A percentile compares a stretch with the other conserved stretches of the same genome.
Conservation (phyloP, 2,797 vertebrate species). For the Rhinogobio ventralis region DNA sequence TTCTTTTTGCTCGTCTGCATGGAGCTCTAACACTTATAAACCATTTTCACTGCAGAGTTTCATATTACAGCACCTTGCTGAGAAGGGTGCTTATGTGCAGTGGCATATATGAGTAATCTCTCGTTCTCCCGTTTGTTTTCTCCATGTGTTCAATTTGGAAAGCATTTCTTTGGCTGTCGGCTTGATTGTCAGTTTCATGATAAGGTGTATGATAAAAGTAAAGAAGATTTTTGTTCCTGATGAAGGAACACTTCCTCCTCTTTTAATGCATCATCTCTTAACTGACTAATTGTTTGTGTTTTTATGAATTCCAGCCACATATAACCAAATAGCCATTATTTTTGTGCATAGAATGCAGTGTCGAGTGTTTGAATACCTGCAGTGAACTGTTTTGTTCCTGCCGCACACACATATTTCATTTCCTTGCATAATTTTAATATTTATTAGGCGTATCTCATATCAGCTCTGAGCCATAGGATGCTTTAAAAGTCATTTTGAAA, state of each 20-base stretch:
- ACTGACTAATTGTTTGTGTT: neutral
- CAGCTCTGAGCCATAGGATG: neutral
- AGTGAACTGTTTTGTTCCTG: neutral
- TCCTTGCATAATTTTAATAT: slow-evolving; percentile 31
- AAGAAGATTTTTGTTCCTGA: neutral
- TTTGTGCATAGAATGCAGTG: neutral
- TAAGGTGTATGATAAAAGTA: neutral
- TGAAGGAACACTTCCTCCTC: neutral
- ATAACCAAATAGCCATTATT: neutral
- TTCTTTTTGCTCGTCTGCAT: slow-evolving; percentile 8
- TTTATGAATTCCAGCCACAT: neutral
- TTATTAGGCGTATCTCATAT: slow-evolving; percentile 4
- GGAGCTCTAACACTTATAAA: slow-evolving; percentile 19
- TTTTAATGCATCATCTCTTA: neutral
- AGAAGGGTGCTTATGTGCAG: slow-evolving; percentile 41
- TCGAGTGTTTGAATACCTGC: neutral
- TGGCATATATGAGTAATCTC: slow-evolving; percentile 39
- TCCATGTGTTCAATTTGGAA: neutral
- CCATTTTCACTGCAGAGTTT: slow-evolving; percentile 53
- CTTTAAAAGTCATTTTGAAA: neutral
- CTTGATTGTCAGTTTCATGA: neutral
- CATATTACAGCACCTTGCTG: slow-evolving; percentile 47
- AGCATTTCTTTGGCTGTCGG: neutral
- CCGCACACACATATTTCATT: neutral
- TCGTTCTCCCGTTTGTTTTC: slow-evolving; percentile 17